Conservation (phyloP, 2,797 vertebrate genomes). For the Muraenolepis orangiensis region DNA sequence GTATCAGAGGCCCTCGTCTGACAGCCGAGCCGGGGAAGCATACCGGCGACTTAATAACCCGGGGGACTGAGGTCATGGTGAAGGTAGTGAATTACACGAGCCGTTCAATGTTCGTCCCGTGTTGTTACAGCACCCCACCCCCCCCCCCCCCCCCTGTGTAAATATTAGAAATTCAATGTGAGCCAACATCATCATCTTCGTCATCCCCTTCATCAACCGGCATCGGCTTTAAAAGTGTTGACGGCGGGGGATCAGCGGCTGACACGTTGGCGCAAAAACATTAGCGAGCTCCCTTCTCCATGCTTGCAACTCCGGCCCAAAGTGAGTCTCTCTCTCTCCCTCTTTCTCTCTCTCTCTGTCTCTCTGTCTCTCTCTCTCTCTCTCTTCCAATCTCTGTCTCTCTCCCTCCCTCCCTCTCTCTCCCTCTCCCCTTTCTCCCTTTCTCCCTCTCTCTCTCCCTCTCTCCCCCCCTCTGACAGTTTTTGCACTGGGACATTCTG, state of each 20-base stretch:
- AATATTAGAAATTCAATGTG: not conserved
- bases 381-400: not conserved
- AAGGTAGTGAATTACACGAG: constrained; percentile 33
- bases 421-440: not conserved
- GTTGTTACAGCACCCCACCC: not conserved
- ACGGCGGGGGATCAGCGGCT: not conserved
- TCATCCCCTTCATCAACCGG: too few relatives aligned
- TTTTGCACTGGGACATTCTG: not conserved
- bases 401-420: not conserved
- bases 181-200: not conserved
- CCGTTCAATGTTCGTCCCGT: constrained; percentile 37
- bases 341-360: not conserved
- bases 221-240: not conserved
- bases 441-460: not conserved
- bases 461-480: not conserved
- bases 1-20: constrained; percentile 14
- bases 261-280: not conserved
- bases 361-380: too few relatives aligned
- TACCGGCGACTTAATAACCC: constrained; percentile 39
- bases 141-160: too few relatives aligned
- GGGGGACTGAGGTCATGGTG: constrained; percentile 35
- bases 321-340: not conserved
- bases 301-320: too few relatives aligned
- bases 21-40: constrained; percentile 31
- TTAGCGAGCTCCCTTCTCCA: too few relatives aligned